Evolutionary conservation across 2,888 invertebrate genomes (phyloP), one percentile per base, ranked within the genome.

Genomic region (Epsilonema sp.): DNA sequence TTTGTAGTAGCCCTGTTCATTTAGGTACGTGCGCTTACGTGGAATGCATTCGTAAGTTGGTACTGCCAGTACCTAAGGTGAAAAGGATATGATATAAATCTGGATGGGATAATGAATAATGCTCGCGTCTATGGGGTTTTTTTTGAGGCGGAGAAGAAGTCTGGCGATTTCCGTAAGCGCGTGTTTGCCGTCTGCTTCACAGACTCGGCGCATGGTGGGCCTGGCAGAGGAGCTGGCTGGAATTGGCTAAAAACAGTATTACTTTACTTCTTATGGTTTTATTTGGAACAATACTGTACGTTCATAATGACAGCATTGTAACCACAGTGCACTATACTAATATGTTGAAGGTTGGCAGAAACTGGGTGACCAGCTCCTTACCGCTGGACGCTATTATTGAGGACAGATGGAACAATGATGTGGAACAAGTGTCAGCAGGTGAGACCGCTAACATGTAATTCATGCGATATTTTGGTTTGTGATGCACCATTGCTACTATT

Each of bases 161-260:
- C 38, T 20, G 52, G 43, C 11, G 52, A 53, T 24, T 46, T 52
- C 21, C 26, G 51, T 11, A 23, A 47, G 21, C 44, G 48, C n/a
- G 79, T 81, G 0, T 78, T 78, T 65, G 80, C 78, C 0, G 72
- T 82, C 42, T 80, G 78, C 1, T 70, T 82, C 45, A 82, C 82
- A 0, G 82, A 82, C 65, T 80, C 80, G 0, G 78, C 78, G 1
- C 80, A 79, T 62, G 26, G 21, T n/a, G n/a, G n/a, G n/a, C n/a
- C n/a, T n/a, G n/a, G n/a, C n/a, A n/a, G n/a, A n/a, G n/a, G n/a
- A n/a, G n/a, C n/a, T n/a, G n/a, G n/a, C n/a, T n/a, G n/a, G n/a
- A n/a, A n/a, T n/a, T n/a, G n/a, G n/a, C n/a, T n/a, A n/a, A n/a
- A n/a, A n/a, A n/a, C n/a, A n/a, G n/a, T n/a, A n/a, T n/a, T n/a